These are phyloP conservation scores for Odontothrips loti DNA, from an alignment of 2,888 invertebrate genomes.

Conservation along the genomic window DNA sequence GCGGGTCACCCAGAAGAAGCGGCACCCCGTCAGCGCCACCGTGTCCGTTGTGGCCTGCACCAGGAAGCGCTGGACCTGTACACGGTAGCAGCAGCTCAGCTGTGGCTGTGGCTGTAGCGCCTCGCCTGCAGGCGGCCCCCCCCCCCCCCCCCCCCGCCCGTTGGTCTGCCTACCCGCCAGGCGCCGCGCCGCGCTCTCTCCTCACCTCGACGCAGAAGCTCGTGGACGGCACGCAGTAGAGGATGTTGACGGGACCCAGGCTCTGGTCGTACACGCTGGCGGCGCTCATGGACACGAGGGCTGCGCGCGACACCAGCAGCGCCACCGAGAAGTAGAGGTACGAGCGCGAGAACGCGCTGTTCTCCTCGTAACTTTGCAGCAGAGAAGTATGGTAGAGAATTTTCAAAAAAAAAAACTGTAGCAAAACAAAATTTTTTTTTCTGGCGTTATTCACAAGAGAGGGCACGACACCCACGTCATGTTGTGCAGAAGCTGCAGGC, in stretches of 20 bases:
- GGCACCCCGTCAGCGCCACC: slow-evolving; percentile 35
- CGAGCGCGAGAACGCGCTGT: slow-evolving; percentile 36
- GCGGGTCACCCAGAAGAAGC: slow-evolving; percentile 37
- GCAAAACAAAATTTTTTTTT: background rate
- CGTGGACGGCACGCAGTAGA: slow-evolving; percentile 58
- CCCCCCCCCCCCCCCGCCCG: too few species aligned
- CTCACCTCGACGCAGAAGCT: slow-evolving; percentile 58
- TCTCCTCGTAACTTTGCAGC: background rate
- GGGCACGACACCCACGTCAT: background rate
- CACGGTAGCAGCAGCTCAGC: too few species aligned
- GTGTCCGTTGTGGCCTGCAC: slow-evolving; percentile 35
- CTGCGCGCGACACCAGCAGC: slow-evolving; percentile 56
- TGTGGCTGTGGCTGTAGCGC: too few species aligned
- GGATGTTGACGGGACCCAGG: slow-evolving; percentile 51
- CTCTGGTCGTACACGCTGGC: slow-evolving; percentile 56
- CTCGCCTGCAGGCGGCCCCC: too few species aligned
- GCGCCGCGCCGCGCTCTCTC: too few species aligned
- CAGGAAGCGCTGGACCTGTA: slow-evolving; percentile 33
- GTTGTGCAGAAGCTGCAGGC: background rate
- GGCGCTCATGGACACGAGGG: slow-evolving; percentile 58
- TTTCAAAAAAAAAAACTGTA: background rate
- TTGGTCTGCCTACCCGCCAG: too few species aligned
- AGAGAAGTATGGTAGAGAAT: background rate
- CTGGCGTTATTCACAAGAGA: background rate
- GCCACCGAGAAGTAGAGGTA: slow-evolving; percentile 63